Conservation (phyloP, 2,888 invertebrate species). For the Phyllotreta striolata region DNA sequence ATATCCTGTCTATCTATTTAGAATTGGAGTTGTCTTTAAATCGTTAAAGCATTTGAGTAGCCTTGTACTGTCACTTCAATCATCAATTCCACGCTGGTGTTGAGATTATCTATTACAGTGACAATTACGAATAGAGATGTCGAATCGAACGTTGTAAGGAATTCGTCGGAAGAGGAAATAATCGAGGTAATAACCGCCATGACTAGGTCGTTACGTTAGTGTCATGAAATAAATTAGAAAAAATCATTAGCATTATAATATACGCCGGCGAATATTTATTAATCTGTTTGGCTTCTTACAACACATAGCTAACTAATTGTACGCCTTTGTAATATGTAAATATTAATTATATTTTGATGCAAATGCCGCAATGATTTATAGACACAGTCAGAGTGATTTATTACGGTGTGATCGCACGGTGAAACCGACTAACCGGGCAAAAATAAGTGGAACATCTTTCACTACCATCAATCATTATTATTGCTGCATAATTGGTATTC, state of each 20-base stretch:
- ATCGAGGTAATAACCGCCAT: no score
- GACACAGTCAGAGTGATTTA: conserved; percentile 35
- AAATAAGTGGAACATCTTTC: conserved; percentile 33
- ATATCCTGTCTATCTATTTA: no score
- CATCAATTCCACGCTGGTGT: no score
- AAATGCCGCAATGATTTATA: conserved; percentile 38
- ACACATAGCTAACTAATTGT: conserved; percentile 49
- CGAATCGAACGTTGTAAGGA: no score
- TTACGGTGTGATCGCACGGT: conserved; percentile 24
- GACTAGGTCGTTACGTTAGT: no score
- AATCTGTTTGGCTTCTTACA: conserved; percentile 45
- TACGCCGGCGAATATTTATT: conserved; percentile 40
- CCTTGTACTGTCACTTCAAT: no score
- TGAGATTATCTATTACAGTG: no score
- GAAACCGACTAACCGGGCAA: conserved; percentile 26
- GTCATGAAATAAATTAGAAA: no score
- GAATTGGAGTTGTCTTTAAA: no score
- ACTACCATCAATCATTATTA: conserved; percentile 24
- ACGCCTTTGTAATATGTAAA: conserved; percentile 49
- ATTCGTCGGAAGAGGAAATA: no score
- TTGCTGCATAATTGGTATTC: conserved; percentile 1
- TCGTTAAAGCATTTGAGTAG: no score
- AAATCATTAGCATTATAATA: conserved; percentile 20
- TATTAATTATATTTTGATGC: conserved; percentile 49
- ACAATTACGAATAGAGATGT: no score